These are phyloP conservation scores for Tachina lurida DNA, from an alignment of 2,888 invertebrate species.

Conservation along the genomic window DNA sequence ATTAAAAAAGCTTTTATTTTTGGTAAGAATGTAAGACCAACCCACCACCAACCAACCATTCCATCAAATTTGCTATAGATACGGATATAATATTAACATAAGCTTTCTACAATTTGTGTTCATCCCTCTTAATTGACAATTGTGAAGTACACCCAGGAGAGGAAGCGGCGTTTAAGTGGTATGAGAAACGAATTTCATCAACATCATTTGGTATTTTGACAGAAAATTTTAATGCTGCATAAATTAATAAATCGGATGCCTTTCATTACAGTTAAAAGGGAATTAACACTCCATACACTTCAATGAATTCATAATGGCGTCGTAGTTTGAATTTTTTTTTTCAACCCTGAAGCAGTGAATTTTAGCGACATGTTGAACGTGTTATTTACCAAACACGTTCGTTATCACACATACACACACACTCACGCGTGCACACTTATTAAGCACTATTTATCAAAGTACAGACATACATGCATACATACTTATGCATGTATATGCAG, in stretches of 20 bases:
- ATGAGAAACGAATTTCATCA: conserved; percentile 57
- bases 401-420: conserved; percentile 73
- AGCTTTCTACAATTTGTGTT: conserved; percentile 32
- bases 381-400: conserved; percentile 82
- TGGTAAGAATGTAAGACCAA: conserved; percentile 16
- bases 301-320: conserved; percentile 73
- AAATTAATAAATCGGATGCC: conserved; percentile 72
- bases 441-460: conserved; percentile 29
- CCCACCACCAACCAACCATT: background rate
- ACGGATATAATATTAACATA: conserved; percentile 40
- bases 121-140: conserved; percentile 70
- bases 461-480: conserved; percentile 4
- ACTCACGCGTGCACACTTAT: conserved; percentile 26
- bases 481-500: conserved; percentile 11
- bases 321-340: conserved; percentile 69
- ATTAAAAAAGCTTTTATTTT: background rate
- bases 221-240: conserved; percentile 71
- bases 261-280: conserved; percentile 72
- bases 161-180: conserved; percentile 3
- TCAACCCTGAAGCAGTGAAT: conserved; percentile 71
- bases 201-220: conserved; percentile 70
- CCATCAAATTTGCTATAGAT: conserved; percentile 42
- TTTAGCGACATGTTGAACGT: conserved; percentile 80
- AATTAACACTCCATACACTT: conserved; percentile 72
- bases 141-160: conserved; percentile 46